A percentile compares a stretch with the other conserved stretches of the same genome.
Evolutionary conservation across 2,888 invertebrate genomes (phyloP).

Genomic region (Tetropium fuscum): DNA sequence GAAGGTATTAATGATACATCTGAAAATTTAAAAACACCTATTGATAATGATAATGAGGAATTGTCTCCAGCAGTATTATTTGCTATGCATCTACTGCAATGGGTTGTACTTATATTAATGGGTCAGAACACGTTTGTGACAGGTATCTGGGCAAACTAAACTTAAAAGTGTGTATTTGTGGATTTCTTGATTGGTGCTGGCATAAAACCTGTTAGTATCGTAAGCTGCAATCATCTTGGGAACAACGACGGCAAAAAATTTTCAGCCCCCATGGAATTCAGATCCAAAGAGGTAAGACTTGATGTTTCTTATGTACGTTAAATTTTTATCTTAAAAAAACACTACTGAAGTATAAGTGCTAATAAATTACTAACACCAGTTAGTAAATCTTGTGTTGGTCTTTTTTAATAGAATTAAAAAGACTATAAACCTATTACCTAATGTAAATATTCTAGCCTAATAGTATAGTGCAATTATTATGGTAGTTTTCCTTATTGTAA

Average conservation of each 20-base stretch:
- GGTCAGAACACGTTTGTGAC: conserved; percentile 97
- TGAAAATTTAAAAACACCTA: conserved; percentile 80
- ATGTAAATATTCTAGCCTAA: too few species aligned
- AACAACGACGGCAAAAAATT: conserved; percentile 98
- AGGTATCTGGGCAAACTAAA: conserved; percentile 96
- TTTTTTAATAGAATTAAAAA: too few species aligned
- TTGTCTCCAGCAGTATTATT: conserved; percentile 95
- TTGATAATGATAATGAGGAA: conserved; percentile 81
- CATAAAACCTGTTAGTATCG: conserved; percentile 95
- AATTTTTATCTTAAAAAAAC: too few species aligned
- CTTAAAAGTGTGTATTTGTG: conserved; percentile 94
- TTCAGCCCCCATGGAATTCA: conserved; percentile 89
- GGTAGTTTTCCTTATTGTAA: too few species aligned
- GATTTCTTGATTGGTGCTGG: conserved; percentile 96
- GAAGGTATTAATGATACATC: conserved; percentile 88
- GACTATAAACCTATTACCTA: too few species aligned
- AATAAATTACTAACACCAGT: too few species aligned
- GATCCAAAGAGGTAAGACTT: conserved; percentile 83
- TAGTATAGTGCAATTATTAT: too few species aligned
- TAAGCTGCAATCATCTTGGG: conserved; percentile 97
- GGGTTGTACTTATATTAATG: conserved; percentile 90
- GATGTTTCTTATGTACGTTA: background rate
- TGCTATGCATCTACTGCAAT: conserved; percentile 90
- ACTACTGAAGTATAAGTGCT: too few species aligned
- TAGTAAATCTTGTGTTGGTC: too few species aligned